phyloP scores from a whole-genome alignment of 1,140 invertebrate genomes.

The Antheraea pernyi region DNA sequence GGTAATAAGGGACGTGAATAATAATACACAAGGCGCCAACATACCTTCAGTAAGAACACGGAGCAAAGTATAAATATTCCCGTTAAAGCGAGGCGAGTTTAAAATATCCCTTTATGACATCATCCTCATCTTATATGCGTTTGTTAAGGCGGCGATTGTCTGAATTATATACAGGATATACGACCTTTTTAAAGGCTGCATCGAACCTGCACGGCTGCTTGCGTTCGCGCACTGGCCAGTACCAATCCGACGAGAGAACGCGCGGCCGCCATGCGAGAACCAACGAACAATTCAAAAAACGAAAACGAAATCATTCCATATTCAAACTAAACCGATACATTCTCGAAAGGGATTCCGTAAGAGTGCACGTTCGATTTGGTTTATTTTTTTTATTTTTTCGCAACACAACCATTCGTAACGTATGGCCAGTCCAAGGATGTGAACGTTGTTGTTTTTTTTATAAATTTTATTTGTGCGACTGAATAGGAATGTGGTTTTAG shows the following conservation, averaged over 20 bases:
- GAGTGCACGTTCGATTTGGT: no score
- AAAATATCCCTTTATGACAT: slow-evolving; percentile 50
- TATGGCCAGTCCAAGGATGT: no score
- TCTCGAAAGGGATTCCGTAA: no score
- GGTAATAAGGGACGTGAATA: no score
- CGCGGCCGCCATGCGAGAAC: slow-evolving; percentile 64
- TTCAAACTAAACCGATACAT: background rate
- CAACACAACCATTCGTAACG: no score
- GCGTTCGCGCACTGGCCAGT: slow-evolving; percentile 47
- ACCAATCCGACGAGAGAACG: slow-evolving; percentile 44
- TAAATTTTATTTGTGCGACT: no score
- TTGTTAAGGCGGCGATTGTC: slow-evolving; percentile 26
- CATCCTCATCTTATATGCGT: slow-evolving; percentile 34
- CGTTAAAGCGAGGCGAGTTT: slow-evolving; percentile 50
- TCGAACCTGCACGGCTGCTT: slow-evolving; percentile 23
- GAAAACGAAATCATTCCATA: slow-evolving; percentile 1
- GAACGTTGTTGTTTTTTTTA: no score
- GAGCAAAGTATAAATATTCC: slow-evolving; percentile 25
- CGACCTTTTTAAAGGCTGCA: slow-evolving; percentile 34
- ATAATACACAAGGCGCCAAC: no score
- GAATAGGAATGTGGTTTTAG: no score
- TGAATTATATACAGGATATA: slow-evolving; percentile 33
- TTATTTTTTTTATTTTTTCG: no score
- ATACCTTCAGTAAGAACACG: no score
- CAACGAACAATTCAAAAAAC: slow-evolving; percentile 42